Evolutionary conservation across 2,113 vertebrate species (phyloP).

Genomic region (Scatophagus argus): DNA sequence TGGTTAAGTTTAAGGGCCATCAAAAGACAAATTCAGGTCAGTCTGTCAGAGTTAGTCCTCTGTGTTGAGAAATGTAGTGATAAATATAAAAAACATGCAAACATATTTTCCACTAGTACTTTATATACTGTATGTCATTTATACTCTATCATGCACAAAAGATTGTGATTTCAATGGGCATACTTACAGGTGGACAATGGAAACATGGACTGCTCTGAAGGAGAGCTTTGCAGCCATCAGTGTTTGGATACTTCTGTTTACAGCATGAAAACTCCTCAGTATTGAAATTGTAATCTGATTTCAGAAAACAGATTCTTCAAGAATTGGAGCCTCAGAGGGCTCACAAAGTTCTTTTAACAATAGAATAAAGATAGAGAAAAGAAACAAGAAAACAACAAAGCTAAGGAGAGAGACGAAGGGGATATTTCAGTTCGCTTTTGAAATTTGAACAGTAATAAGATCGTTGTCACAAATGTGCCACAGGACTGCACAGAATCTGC

Average conservation of each 20-base stretch:
- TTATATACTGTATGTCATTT: too few relatives aligned
- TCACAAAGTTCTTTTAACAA: background rate
- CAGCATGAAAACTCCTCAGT: background rate
- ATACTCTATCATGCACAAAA: too few relatives aligned
- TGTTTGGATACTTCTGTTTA: background rate
- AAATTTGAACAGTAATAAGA: background rate
- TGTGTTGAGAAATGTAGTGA: background rate
- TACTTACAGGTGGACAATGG: too few relatives aligned
- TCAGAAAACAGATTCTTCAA: too few relatives aligned
- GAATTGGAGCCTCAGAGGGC: background rate
- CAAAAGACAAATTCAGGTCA: slow-evolving; percentile 19
- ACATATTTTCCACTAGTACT: background rate
- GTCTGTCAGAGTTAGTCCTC: slow-evolving; percentile 11
- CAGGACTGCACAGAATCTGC: background rate
- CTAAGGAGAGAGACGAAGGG: background rate
- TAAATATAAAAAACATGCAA: background rate
- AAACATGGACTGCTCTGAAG: too few relatives aligned
- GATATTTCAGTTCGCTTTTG: background rate
- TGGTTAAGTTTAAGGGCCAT: slow-evolving; percentile 27
- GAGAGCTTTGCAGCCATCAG: too few relatives aligned
- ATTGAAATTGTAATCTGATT: too few relatives aligned
- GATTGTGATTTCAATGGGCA: too few relatives aligned
- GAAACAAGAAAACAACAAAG: background rate
- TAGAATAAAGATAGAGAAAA: background rate
- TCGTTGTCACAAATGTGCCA: background rate